Percentiles rank a stretch among this genome's conserved stretches.
phyloP scores from a whole-genome alignment of 2,797 vertebrate species.

The Acestrorhynchus altus region DNA sequence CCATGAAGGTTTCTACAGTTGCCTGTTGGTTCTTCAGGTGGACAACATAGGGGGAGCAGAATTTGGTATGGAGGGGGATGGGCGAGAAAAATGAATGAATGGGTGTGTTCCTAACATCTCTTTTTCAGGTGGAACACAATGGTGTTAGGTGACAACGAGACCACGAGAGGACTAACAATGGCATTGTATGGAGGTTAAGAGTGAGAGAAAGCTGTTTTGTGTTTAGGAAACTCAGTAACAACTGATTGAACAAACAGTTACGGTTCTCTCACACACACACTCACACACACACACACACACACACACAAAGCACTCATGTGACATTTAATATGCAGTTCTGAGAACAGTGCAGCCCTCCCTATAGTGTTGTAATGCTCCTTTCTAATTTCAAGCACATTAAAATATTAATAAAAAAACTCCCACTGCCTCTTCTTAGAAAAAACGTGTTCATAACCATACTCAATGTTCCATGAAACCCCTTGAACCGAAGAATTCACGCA shows the following conservation, averaged over 20 bases:
- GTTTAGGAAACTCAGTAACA: constrained; percentile 34
- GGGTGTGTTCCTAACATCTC: constrained; percentile 51
- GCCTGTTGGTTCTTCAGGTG: neutral
- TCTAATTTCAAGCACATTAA: constrained; percentile 25
- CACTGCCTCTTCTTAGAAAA: constrained; percentile 18
- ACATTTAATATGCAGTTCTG: constrained; percentile 2
- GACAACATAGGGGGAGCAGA: neutral
- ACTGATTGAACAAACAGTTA: constrained; percentile 9
- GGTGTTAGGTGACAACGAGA: constrained; percentile 48
- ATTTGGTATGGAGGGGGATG: constrained; percentile 34
- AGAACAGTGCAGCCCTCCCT: neutral
- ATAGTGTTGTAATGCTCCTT: constrained; percentile 15
- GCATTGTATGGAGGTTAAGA: constrained; percentile 29
- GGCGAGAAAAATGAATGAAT: constrained; percentile 59
- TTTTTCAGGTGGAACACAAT: constrained; percentile 48
- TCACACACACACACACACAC: constrained; percentile 4
- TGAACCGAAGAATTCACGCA: neutral
- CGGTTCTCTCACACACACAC: neutral
- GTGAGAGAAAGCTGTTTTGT: neutral
- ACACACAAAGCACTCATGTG: neutral
- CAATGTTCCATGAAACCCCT: constrained; percentile 27
- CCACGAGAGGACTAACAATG: constrained; percentile 16
- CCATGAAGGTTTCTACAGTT: neutral
- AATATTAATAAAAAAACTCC: constrained; percentile 4
- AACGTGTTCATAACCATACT: constrained; percentile 22